A percentile compares a stretch with the other conserved stretches of the same genome.
Evolutionary conservation across 2,113 vertebrate genomes (phyloP).

Genomic region (Pelecanus crispus): DNA sequence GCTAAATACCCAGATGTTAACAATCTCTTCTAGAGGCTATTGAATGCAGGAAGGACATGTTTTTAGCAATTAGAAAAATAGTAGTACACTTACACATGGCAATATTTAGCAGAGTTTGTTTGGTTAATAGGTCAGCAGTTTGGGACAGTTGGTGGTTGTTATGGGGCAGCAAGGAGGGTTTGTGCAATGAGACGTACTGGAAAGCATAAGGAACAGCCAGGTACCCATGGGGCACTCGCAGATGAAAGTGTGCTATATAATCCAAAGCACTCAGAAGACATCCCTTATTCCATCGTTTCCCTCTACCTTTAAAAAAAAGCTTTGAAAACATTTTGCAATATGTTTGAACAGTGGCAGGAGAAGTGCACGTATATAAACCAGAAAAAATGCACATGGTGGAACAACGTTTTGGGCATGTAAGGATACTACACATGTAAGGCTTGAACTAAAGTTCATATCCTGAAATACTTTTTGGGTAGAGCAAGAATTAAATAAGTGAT

Average conservation of each 20-base stretch:
- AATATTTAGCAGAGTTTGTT: conserved; percentile 61
- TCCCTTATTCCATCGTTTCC: not conserved
- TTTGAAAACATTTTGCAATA: not conserved
- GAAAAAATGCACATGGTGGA: not conserved
- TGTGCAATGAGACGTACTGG: not conserved
- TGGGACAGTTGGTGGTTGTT: conserved; percentile 35
- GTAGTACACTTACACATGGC: conserved; percentile 59
- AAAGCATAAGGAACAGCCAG: not conserved
- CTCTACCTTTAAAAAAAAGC: not conserved
- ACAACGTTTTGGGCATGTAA: not conserved
- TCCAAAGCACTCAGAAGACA: not conserved
- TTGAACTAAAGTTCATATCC: not conserved
- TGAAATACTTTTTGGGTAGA: not conserved
- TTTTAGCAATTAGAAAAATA: conserved; percentile 67
- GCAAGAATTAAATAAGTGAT: not conserved
- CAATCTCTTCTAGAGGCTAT: conserved; percentile 51
- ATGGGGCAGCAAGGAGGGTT: not conserved
- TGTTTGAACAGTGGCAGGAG: not conserved
- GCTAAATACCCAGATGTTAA: conserved; percentile 56
- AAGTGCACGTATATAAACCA: not conserved
- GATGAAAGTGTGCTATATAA: not conserved
- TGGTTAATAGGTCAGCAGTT: conserved; percentile 54
- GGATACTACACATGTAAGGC: not conserved
- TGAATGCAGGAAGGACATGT: conserved; percentile 58
- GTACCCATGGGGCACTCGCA: not conserved